Conservation (phyloP, 2,888 invertebrate species). For the Mythimna vitellina region DNA sequence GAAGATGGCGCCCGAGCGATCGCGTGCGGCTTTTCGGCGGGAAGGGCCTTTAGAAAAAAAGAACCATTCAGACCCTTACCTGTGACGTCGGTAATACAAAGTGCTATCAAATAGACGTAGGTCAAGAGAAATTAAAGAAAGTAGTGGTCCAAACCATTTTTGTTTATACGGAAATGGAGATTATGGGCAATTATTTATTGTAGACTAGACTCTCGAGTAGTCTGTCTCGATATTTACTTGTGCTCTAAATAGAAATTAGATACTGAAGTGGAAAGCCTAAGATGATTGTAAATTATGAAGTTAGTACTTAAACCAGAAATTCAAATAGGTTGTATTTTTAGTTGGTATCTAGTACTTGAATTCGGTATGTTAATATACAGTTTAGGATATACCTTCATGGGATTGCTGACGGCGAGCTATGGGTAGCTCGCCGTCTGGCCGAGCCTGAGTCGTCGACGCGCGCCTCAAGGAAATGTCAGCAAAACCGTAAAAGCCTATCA, state of each 20-base stretch:
- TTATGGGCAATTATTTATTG: not conserved
- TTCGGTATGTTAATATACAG: no score
- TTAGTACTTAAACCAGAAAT: no score
- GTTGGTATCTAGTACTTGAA: no score
- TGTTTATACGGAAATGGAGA: conserved; percentile 10
- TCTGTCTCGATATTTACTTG: not conserved
- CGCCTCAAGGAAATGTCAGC: no score
- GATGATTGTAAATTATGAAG: not conserved
- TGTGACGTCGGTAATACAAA: conserved; percentile 83
- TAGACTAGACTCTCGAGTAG: not conserved
- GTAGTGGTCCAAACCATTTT: conserved; percentile 19
- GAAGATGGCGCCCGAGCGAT: conserved; percentile 82
- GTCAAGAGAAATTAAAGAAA: conserved; percentile 63
- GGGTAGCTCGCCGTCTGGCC: no score
- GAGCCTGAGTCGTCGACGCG: no score
- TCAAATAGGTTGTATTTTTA: no score
- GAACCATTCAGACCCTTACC: conserved; percentile 81
- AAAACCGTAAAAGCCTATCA: no score
- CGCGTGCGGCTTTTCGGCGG: conserved; percentile 84
- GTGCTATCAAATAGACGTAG: conserved; percentile 67
- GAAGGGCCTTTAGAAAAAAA: conserved; percentile 78
- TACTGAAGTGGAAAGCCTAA: not conserved
- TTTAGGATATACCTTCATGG: no score
- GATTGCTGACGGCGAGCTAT: no score
- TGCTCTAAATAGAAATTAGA: not conserved